phyloP scores from a whole-genome alignment of 2,888 invertebrate species.

The Dryobota labecula region DNA sequence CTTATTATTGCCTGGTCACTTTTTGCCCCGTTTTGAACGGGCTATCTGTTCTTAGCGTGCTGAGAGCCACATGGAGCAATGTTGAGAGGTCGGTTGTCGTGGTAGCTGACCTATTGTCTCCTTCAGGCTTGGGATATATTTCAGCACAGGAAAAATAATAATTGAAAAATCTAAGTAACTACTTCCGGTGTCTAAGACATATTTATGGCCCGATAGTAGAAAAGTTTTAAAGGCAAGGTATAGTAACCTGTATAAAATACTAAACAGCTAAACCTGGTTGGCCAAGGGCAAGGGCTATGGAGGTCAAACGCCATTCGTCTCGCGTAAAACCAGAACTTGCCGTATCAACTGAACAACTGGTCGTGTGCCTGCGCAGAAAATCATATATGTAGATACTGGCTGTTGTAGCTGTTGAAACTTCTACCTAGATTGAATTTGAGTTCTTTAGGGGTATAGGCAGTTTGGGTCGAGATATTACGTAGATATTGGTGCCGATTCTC shows the following conservation, averaged over 20 bases:
- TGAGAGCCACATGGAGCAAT: no score
- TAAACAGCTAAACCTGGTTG: conserved; percentile 39
- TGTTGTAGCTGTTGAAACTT: conserved; percentile 4
- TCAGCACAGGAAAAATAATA: no score
- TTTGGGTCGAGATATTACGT: neutral
- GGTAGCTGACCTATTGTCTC: no score
- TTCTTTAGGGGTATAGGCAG: neutral
- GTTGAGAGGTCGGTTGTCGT: no score
- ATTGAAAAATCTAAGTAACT: no score
- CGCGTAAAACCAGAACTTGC: conserved; percentile 57
- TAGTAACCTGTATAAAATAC: conserved; percentile 8
- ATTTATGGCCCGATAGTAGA: neutral
- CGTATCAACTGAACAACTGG: conserved; percentile 45
- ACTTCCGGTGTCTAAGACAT: no score
- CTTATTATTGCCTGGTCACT: no score
- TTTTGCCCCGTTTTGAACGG: no score
- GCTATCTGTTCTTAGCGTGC: no score
- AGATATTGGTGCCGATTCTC: no score
- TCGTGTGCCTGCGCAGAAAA: conserved; percentile 29
- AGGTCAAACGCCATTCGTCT: conserved; percentile 60
- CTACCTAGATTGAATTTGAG: conserved; percentile 9
- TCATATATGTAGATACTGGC: conserved; percentile 5
- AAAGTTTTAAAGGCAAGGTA: neutral
- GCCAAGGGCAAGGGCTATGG: conserved; percentile 50
- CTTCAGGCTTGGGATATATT: no score